These are phyloP conservation scores for Pomacea maculata DNA, from an alignment of 1,140 invertebrate genomes.

Conservation along the genomic window DNA sequence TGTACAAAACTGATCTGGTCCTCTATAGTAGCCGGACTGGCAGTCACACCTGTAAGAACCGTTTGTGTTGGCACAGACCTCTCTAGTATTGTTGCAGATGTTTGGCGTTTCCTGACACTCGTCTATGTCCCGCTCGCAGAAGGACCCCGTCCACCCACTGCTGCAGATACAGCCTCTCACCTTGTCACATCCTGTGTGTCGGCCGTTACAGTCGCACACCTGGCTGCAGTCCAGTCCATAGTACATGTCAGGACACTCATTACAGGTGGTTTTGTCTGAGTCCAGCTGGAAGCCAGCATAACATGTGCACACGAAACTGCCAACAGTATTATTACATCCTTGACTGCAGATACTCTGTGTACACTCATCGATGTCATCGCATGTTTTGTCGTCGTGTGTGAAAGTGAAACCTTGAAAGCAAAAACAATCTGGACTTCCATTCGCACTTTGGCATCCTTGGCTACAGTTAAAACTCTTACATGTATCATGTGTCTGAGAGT, in stretches of 20 bases:
- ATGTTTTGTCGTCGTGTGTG: not conserved
- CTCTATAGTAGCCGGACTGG: not conserved
- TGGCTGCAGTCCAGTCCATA: slow-evolving; percentile 4
- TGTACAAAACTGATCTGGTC: not conserved
- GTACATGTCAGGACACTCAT: slow-evolving; percentile 11
- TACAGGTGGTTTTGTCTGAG: not conserved
- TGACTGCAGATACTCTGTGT: not conserved
- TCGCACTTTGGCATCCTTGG: not conserved
- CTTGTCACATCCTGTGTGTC: slow-evolving; percentile 1
- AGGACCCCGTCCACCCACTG: slow-evolving; percentile 12
- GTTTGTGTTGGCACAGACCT: slow-evolving; percentile 2
- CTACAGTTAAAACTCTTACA: not conserved
- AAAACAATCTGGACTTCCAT: not conserved
- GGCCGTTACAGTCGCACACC: slow-evolving; percentile 15
- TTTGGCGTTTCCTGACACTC: slow-evolving; percentile 18
- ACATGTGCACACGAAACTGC: slow-evolving; percentile 18
- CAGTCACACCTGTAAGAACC: slow-evolving; percentile 17
- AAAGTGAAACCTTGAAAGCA: not conserved
- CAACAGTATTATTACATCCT: slow-evolving; percentile 16
- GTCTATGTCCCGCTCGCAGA: slow-evolving; percentile 14
- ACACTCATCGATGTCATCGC: slow-evolving; percentile 17
- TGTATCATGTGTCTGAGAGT: not conserved
- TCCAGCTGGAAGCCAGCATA: not conserved
- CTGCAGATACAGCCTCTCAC: slow-evolving; percentile 21
- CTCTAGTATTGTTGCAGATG: not conserved